Conservation (phyloP, 2,113 vertebrate genomes). For the Eretmochelys imbricata region DNA sequence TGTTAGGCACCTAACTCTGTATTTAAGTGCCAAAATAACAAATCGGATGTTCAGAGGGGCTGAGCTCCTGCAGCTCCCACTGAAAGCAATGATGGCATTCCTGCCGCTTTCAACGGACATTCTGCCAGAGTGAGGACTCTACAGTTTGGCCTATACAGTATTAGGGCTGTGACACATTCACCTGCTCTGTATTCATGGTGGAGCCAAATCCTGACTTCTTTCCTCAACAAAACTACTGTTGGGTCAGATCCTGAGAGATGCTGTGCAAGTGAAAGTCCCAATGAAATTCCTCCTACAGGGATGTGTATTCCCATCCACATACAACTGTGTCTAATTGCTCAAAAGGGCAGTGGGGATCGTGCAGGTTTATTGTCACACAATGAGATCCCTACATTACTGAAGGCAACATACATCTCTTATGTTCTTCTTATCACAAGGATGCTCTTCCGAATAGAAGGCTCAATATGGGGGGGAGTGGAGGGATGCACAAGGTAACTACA, state of each 20-base stretch:
- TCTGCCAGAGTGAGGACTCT: neutral
- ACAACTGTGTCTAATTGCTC: neutral
- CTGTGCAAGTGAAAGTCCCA: neutral
- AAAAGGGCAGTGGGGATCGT: neutral
- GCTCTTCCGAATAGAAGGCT: rapidly evolving
- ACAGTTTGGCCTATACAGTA: rapidly evolving
- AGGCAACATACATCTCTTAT: rapidly evolving
- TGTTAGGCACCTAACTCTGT: neutral
- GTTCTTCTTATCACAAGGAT: rapidly evolving
- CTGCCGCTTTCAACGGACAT: neutral
- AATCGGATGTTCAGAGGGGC: neutral
- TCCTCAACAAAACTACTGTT: neutral
- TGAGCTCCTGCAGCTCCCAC: rapidly evolving
- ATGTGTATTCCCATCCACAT: neutral
- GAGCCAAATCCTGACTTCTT: neutral
- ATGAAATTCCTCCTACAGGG: neutral
- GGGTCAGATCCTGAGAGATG: neutral
- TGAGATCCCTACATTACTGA: neutral
- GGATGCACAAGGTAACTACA: neutral
- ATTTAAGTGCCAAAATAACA: neutral
- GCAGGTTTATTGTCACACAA: neutral
- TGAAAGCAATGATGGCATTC: rapidly evolving
- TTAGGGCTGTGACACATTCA: rapidly evolving
- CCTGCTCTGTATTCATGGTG: neutral
- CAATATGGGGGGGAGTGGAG: rapidly evolving